A percentile compares a stretch with the other conserved stretches of the same genome.
phyloP scores from a whole-genome alignment of 2,888 invertebrate genomes.

The Eupithecia insigniata region DNA sequence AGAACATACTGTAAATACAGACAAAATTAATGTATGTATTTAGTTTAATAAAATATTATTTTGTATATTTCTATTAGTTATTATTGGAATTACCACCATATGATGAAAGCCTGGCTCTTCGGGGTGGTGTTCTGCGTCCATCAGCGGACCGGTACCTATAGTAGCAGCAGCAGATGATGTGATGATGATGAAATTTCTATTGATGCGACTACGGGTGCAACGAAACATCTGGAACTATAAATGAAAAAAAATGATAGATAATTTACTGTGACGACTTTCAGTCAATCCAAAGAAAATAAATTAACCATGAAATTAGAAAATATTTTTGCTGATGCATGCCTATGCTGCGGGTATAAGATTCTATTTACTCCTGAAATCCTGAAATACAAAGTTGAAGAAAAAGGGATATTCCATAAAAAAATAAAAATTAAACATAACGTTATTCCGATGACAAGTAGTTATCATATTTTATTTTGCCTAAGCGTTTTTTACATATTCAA shows the following conservation, averaged over 20 bases:
- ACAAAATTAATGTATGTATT: too few species aligned
- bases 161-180: too few species aligned
- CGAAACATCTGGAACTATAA: background rate
- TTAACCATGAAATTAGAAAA: background rate
- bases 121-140: too few species aligned
- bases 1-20: too few species aligned
- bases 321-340: background rate
- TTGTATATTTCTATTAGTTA: too few species aligned
- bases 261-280: background rate
- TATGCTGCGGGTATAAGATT: background rate
- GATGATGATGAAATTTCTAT: too few species aligned
- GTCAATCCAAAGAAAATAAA: background rate
- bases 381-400: too few species aligned
- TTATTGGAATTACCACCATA: too few species aligned
- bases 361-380: background rate
- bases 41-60: too few species aligned
- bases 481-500: background rate
- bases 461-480: background rate
- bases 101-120: too few species aligned
- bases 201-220: background rate
- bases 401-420: background rate
- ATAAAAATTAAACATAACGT: background rate
- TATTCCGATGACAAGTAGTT: background rate
- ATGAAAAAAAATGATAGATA: background rate
- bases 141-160: too few species aligned